Base-by-base conservation (phyloP, 2,888 invertebrate species). In the Mimas tiliae region DNA sequence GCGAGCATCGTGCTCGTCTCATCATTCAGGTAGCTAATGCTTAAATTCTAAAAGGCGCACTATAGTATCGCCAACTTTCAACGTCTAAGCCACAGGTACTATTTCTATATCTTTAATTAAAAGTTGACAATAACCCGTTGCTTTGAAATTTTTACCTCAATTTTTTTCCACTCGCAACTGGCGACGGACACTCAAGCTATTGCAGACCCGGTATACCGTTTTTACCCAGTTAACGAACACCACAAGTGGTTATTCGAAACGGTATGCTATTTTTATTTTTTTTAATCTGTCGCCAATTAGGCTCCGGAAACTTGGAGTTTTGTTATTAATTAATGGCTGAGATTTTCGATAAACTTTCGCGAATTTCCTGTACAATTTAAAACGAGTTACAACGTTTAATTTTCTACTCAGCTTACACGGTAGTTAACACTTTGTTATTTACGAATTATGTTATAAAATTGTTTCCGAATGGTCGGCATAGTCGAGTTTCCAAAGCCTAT, bases 401-500 rank as follows among this genome's bases (percentile, higher is more conserved):
- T 63, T 63, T 47, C n/a, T 63, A 50, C 63, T 62, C 47, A 9
- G 45, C 34, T 55, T 55, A 55, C 55, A 55, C 55, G 55, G 55
- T 55, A 55, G 55, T 55, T 55, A 55, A 55, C 38, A 14, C 55
- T 55, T 55, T 55, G 55, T 55, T 38, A 55, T 55, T 55, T 55
- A 55, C 55, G 16, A 55, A 55, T 52, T 33, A 52, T 52, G 52
- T 55, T 55, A 34, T 55, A 34, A 55, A 55, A 55, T 55, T 55
- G 55, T 38, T 55, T 55, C 55, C 38, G 55, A 55, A 55, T 38
- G 53, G 53, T n/a, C 53, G 34, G 34, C 55, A 55, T 55, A 34
- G 55, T 55, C 55, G 55, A 55, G 55, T 55, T 55, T 55, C 55
- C 55, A 55, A 55, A 55, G 55, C 55, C 55, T 51, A 55, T 55